Evolutionary conservation across 53 echinoderm and acorn worm genomes (phyloP), one percentile per base, ranked within the genome.

Genomic region (Luidia sarsii): DNA sequence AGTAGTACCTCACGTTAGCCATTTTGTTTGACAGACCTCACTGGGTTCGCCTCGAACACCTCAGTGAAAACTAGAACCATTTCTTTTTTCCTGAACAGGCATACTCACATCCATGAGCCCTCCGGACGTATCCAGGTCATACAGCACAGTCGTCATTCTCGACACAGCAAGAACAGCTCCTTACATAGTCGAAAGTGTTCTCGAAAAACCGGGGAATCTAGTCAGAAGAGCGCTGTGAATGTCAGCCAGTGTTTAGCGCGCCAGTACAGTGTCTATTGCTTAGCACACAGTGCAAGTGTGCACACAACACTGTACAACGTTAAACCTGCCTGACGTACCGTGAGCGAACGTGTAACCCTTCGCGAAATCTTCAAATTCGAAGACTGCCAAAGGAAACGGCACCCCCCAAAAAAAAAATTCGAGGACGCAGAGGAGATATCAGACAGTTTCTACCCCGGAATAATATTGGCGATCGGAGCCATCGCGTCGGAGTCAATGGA

Each of bases 41-140:
- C n/a, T n/a, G n/a, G n/a, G n/a, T n/a, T n/a, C n/a, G n/a, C n/a
- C n/a, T n/a, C n/a, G n/a, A n/a, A n/a, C n/a, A n/a, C n/a, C n/a
- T n/a, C n/a, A n/a, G n/a, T n/a, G n/a, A n/a, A n/a, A n/a, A n/a
- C n/a, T n/a, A n/a, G n/a, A n/a, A 23, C 23, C 55, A 25, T 19
- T 13, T 68, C 25, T 24, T n/a, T n/a, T n/a, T n/a, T n/a, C n/a
- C 27, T 20, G 67, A 50, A 16, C 22, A 22, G 36, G 37, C 53
- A 37, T 67, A 90, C 90, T 91, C 86, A 96, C 97, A 56, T 90
- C 87, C 97, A 96, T 96, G 23, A 96, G 91, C 15, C 93, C 93
- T 39, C 97, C 97, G 39, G 97, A 93, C 48, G 97, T 96, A 45
- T 96, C 97, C 93, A 95, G 71, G 63, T 96, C 97, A 83, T 96